Base-by-base conservation (phyloP, 2,797 vertebrate genomes). In the Peromyscus attwateri region DNA sequence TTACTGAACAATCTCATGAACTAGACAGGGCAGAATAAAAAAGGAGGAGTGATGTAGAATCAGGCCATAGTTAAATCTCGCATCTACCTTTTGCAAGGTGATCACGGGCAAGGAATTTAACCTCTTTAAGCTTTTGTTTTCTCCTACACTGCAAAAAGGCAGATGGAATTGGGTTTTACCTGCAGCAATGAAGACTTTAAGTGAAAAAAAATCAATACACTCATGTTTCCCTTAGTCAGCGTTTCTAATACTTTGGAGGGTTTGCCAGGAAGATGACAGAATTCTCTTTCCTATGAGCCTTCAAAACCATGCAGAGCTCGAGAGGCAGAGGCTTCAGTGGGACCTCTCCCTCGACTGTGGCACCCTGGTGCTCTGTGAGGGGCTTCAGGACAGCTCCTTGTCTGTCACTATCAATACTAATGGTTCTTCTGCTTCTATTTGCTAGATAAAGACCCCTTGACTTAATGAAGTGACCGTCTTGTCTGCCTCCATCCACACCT, bases 161-260 rank as follows among this genome's bases (percentile, higher is more conserved):
- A 40, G 87, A 77, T 37, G 64, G 73, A 96, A 52, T 96, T 92
- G 68, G 31, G 52, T 96, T 92, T 92, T 95, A 94, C 83, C 52
- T 71, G 66, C 80, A 95, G 70, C 40, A 25, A 43, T 46, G 31
- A 92, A 57, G 46, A 96, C 89, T 71, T 84, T 80, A 94, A 96
- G 71, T 66, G 77, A 84, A 64, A 66, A 66, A 96, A 93, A 96
- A 84, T 77, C 84, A 84, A 81, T 84, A 68, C 37, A 49, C 60
- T 57, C 66, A 27, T 49, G 34, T 96, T 96, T 96, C 91, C 52
- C 29, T 57, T 71, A 40, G 52, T 92, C 73, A 95, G 87, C 87
- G 49, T 76, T 94, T 87, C 80, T 71, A 76, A 75, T 4, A 66
- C 4, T 11, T 60, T 55, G 23, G 71, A 80, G 21, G 17, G 40